Base-by-base conservation (phyloP, 2,113 vertebrate species). In the mouse (Mus musculus) region DNA sequence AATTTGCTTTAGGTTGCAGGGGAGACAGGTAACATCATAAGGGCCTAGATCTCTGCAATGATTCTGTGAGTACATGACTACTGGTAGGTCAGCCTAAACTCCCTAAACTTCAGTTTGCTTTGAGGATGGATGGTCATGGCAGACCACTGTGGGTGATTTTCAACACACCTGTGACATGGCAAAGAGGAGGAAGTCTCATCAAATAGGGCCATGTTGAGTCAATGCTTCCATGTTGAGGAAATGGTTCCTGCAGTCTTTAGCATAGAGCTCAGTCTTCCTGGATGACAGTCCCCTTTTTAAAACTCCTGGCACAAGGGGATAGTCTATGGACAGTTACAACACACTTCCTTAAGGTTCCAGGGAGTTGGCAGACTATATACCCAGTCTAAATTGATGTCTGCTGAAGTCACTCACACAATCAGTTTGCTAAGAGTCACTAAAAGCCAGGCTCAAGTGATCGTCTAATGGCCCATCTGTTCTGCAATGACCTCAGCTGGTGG, bases 381-480 rank as follows among this genome's bases (percentile, higher is more conserved):
- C 28, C 42, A 86, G 85, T 76, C 81, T 63, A 33, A 93, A 95
- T 93, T 97, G 95, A 97, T 96, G 90, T 96, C 92, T 95, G 69
- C 92, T 91, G 82, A 96, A 96, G 93, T 96, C 96, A 96, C 71
- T 97, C 77, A 89, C n/a, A 69, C n/a, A 59, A 33, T 95, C 88
- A 30, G 88, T 93, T 94, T 87, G 56, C 72, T 78, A 82, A 75
- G 88, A 96, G 20, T 91, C 97, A 85, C 81, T 97, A 93, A 97
- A 97, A 98, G 97, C 95, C 6, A 1, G 81, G 54, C 90, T 95
- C 86, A 82, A 95, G 95, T 73, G 90, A 97, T 92, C 92, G 39
- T 63, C 85, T 96, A 97, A 96, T 92, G 84, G 87, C 91, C 72
- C 97, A 96, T 97, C 96, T 98, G 97, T 90, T 95, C 0, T 9